Conservation (phyloP, 1,140 invertebrate species). For the Mactra quadrangularis region DNA sequence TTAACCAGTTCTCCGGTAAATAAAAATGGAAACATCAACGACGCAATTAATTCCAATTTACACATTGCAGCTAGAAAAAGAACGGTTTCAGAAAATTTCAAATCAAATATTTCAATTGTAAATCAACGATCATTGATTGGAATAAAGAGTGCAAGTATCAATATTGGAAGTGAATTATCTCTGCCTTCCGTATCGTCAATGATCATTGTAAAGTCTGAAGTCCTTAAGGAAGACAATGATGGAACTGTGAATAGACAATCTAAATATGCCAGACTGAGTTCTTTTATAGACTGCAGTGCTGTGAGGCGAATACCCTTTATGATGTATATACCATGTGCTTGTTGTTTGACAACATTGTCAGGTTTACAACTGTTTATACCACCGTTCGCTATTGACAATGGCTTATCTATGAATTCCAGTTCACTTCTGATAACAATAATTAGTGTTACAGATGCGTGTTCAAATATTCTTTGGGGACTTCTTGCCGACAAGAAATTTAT, state of each 20-base stretch:
- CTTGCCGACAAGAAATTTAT: constrained; percentile 27
- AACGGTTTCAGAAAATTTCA: not conserved
- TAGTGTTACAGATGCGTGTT: constrained; percentile 17
- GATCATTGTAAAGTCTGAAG: too few relatives aligned
- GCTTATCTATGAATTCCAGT: constrained; percentile 3
- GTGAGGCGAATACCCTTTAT: constrained; percentile 33
- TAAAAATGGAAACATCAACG: too few relatives aligned
- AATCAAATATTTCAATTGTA: not conserved
- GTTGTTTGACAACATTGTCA: not conserved
- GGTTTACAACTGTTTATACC: constrained; percentile 4
- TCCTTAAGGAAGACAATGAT: not conserved
- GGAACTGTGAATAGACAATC: too few relatives aligned
- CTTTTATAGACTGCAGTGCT: constrained; percentile 11
- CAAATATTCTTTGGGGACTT: constrained; percentile 21
- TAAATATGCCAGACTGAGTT: not conserved
- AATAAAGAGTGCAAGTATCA: not conserved
- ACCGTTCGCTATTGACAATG: constrained; percentile 22
- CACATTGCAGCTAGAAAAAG: not conserved
- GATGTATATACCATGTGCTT: constrained; percentile 16
- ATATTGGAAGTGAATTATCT: constrained; percentile 23
- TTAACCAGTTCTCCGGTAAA: too few relatives aligned
- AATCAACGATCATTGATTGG: not conserved
- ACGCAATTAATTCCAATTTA: too few relatives aligned
- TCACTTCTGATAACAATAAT: constrained; percentile 16
- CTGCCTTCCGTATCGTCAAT: constrained; percentile 23